Percentiles rank a stretch among this genome's conserved stretches.
These are phyloP conservation scores for Gonocerus acuteangulatus DNA, from an alignment of 2,888 invertebrate genomes.

Conservation along the genomic window DNA sequence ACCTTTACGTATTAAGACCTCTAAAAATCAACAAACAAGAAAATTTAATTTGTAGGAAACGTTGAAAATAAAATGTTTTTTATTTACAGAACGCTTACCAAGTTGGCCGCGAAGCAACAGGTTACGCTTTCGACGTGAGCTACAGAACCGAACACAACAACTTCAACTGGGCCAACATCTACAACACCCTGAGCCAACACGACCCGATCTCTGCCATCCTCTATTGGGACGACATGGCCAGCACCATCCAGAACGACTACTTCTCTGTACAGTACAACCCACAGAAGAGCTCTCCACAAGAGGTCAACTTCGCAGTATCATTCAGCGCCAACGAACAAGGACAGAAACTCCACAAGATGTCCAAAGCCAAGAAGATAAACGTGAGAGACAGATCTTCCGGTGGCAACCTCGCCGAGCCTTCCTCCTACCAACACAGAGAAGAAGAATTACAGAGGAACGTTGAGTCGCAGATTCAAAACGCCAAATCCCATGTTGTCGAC, in stretches of 20 bases:
- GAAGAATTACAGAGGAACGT: not conserved
- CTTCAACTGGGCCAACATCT: slow-evolving; percentile 41
- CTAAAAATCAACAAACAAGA: too few relatives aligned
- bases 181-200: slow-evolving; percentile 40
- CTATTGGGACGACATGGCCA: slow-evolving; percentile 41
- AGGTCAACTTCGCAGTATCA: slow-evolving; percentile 38
- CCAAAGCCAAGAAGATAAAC: not conserved
- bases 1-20: too few relatives aligned
- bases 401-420: not conserved
- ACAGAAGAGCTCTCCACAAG: slow-evolving; percentile 47
- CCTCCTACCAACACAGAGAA: not conserved
- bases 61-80: too few relatives aligned
- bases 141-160: slow-evolving; percentile 46
- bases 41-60: too few relatives aligned
- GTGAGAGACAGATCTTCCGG: not conserved
- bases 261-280: slow-evolving; percentile 49
- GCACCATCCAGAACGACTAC: slow-evolving; percentile 46
- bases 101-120: slow-evolving; percentile 42
- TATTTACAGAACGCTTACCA: slow-evolving; percentile 28
- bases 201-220: slow-evolving; percentile 40
- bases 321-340: not conserved
- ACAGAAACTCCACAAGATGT: not conserved
- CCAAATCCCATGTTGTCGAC: slow-evolving; percentile 43
- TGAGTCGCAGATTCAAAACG: slow-evolving; percentile 18
- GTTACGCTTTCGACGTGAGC: slow-evolving; percentile 50